These are phyloP conservation scores for Gandaritis pyraliata DNA, from an alignment of 2,888 invertebrate species.

Conservation along the genomic window DNA sequence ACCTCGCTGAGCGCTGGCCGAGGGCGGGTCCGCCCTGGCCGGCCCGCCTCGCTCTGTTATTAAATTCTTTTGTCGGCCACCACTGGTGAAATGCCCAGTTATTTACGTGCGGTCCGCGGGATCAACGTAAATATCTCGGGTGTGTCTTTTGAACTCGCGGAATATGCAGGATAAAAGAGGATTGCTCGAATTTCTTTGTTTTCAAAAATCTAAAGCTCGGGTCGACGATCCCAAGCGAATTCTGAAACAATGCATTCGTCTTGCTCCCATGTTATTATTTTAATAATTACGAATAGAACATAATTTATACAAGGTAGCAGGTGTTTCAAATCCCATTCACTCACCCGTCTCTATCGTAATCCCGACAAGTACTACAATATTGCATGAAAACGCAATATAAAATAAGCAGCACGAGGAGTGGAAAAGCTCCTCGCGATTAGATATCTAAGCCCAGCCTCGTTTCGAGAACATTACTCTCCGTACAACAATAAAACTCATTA, in stretches of 20 bases:
- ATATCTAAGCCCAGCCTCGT: constrained; percentile 69
- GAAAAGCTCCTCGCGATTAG: constrained; percentile 68
- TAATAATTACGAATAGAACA: constrained; percentile 53
- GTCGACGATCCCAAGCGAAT: constrained; percentile 19
- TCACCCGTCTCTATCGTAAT: constrained; percentile 39
- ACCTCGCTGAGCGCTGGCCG: constrained; percentile 51
- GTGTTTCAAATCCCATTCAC: constrained; percentile 59
- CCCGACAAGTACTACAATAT: constrained; percentile 50
- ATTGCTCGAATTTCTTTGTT: constrained; percentile 62
- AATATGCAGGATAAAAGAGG: constrained; percentile 60
- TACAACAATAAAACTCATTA: constrained; percentile 83
- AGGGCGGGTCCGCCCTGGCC: constrained; percentile 58
- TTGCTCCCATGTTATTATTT: constrained; percentile 49
- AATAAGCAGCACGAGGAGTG: constrained; percentile 69
- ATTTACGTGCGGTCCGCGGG: constrained; percentile 69
- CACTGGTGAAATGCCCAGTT: constrained; percentile 68
- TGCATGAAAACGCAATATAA: constrained; percentile 55
- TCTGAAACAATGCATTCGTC: constrained; percentile 23
- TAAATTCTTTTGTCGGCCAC: constrained; percentile 80
- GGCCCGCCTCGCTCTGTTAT: constrained; percentile 69
- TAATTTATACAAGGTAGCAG: constrained; percentile 60
- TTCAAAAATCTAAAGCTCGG: constrained; percentile 29
- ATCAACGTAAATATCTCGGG: constrained; percentile 71
- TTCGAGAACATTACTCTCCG: constrained; percentile 75
- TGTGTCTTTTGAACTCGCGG: constrained; percentile 68